Evolutionary conservation across 30 jellyfish, hydroid and myxozoan species (phyloP), one percentile per base, ranked within the genome.

Genomic region (Aurelia aurita complex sp. Pacific): DNA sequence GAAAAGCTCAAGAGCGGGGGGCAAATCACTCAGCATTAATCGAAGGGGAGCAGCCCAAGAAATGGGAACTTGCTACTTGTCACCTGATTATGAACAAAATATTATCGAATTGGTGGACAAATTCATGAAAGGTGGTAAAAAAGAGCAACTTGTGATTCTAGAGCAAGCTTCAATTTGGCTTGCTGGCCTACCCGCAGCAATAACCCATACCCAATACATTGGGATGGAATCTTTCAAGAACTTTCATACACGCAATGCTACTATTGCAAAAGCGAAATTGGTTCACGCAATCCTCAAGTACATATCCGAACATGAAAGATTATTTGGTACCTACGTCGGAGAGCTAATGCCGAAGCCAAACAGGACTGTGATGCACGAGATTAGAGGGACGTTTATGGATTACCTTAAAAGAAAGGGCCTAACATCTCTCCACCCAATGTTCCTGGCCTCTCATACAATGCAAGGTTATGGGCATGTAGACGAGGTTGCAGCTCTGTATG

Each of bases 391-490:
- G 4, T 86, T 86, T 72, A 81, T 82, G 75, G 97, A 92, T 1
- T 92, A 64, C 73, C 66, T 92, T 46, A 59, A 62, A 42, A 54
- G 96, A 52, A 74, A 92, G 63, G 69, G 80, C 76, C 84, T 92
- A 4, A 76, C 71, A 50, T 69, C 89, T 40, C 53, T 92, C 17
- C 81, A 57, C 1, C 98, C 98, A 19, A 1, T 92, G 72, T 87
- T 92, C 42, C 75, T 69, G 52, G 97, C 89, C 33, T 71, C 95
- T 5, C 94, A 81, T 55, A 82, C 98, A 16, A 76, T 92, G 89
- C 98, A 92, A 64, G 98, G 98, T 13, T 92, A 92, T 69, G 98
- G 98, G 10, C 98, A 86, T 32, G 43, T 92, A 29, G 94, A 92
- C 69, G 97, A 92, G 77, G 79, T 92, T 18, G 95, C 98, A 18